Evolutionary conservation across 2,888 invertebrate genomes (phyloP).

Genomic region (Himalopsyche japonica): DNA sequence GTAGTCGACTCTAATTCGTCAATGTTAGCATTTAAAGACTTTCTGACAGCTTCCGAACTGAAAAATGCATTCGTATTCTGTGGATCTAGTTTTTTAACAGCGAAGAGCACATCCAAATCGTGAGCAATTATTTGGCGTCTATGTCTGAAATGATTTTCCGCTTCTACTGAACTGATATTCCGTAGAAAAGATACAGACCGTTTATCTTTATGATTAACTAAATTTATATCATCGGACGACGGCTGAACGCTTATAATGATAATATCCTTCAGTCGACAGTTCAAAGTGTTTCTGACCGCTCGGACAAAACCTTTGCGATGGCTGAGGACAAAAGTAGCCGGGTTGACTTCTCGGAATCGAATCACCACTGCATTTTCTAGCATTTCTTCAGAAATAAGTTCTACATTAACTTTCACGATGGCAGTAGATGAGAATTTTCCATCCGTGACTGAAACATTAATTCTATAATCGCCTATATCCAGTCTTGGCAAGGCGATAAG

Average conservation of each 20-base stretch:
- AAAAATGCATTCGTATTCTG: slow-evolving; percentile 56
- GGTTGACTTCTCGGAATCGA: slow-evolving; percentile 78
- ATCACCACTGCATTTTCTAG: slow-evolving; percentile 83
- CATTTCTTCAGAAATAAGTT: slow-evolving; percentile 81
- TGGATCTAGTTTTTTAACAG: slow-evolving; percentile 64
- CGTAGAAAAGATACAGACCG: neutral
- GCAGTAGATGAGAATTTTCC: slow-evolving; percentile 84
- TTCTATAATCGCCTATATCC: slow-evolving; percentile 81
- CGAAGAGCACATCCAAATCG: slow-evolving; percentile 86
- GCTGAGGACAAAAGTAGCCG: slow-evolving; percentile 82
- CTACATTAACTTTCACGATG: slow-evolving; percentile 76
- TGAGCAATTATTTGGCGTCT: slow-evolving; percentile 56
- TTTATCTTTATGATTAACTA: slow-evolving; percentile 36
- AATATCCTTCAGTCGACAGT: slow-evolving; percentile 77
- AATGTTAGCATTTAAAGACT: slow-evolving; percentile 64
- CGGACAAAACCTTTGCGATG: slow-evolving; percentile 83
- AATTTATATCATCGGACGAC: slow-evolving; percentile 53
- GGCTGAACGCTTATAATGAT: slow-evolving; percentile 85
- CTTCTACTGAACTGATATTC: slow-evolving; percentile 10
- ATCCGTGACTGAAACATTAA: slow-evolving; percentile 92
- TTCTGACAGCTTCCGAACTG: slow-evolving; percentile 64
- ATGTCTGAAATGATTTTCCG: slow-evolving; percentile 19
- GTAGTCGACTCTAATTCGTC: slow-evolving; percentile 69
- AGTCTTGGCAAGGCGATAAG: slow-evolving; percentile 80
- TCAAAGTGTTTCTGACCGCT: slow-evolving; percentile 77